Percentiles rank a stretch among this genome's conserved stretches.
Conservation (phyloP, 2,113 vertebrate species). For the Hymenochirus boettgeri region DNA sequence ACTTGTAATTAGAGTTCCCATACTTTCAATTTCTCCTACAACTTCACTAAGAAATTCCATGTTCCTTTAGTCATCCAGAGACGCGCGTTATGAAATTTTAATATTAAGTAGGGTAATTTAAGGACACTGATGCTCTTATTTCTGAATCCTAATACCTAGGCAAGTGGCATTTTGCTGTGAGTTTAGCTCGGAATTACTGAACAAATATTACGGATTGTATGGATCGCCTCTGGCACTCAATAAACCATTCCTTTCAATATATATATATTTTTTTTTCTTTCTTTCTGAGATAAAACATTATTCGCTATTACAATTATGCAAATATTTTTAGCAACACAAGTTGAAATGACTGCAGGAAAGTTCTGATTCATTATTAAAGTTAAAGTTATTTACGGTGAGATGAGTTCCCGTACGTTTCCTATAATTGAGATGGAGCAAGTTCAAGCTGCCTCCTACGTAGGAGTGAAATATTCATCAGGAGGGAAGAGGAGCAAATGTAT, state of each 20-base stretch:
- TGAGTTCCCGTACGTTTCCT: background rate
- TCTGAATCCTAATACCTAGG: constrained; percentile 18
- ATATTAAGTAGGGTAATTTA: constrained; percentile 31
- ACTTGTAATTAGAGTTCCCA: no score
- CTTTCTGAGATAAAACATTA: constrained; percentile 7
- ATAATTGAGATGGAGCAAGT: no score
- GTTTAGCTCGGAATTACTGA: constrained; percentile 19
- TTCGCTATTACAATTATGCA: constrained; percentile 4
- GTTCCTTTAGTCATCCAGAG: background rate
- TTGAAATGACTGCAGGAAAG: background rate
- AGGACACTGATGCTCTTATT: constrained; percentile 15
- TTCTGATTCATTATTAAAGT: background rate
- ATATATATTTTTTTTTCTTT: background rate
- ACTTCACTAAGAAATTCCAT: no score
- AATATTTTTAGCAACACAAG: constrained; percentile 18
- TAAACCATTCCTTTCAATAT: constrained; percentile 16
- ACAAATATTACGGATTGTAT: constrained; percentile 20
- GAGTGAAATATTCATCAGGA: no score
- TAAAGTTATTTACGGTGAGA: constrained; percentile 11
- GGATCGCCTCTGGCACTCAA: constrained; percentile 18
- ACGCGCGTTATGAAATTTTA: background rate
- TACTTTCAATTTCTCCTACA: no score
- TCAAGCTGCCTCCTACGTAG: no score
- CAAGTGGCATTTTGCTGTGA: background rate
- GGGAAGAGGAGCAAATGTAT: no score